Percentiles rank a stretch among this genome's conserved stretches.
phyloP scores from a whole-genome alignment of 2,888 invertebrate genomes.

The Xylota sylvarum region DNA sequence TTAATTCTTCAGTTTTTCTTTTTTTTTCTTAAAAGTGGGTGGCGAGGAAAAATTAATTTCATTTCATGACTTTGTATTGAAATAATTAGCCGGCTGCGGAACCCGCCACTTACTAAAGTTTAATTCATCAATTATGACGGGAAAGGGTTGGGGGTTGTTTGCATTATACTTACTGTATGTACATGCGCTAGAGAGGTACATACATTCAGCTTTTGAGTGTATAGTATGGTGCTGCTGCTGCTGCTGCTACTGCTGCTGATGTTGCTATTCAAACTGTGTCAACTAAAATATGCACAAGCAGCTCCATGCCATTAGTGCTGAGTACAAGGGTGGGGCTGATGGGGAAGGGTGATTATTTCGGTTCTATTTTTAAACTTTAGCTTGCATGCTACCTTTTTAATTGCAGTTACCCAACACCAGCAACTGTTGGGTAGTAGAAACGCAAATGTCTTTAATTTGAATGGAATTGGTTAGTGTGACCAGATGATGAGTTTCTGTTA shows the following conservation, averaged over 20 bases:
- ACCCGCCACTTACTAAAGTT: slow-evolving; percentile 22
- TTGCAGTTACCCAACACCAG: slow-evolving; percentile 16
- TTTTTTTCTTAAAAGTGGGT: slow-evolving; percentile 14
- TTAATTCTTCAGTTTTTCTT: slow-evolving; percentile 1
- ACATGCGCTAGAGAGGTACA: no score
- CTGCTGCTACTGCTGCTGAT: neutral
- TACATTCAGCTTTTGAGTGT: neutral
- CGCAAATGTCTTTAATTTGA: no score
- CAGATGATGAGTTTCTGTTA: no score
- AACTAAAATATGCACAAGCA: neutral
- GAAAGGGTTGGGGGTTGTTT: neutral
- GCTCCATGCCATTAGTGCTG: neutral
- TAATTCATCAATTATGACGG: slow-evolving; percentile 55
- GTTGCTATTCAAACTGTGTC: slow-evolving; percentile 4
- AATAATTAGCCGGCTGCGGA: slow-evolving; percentile 51
- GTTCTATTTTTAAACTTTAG: neutral
- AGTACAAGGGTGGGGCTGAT: neutral
- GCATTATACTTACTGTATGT: neutral
- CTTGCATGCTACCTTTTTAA: slow-evolving; percentile 16
- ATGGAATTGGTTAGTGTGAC: no score
- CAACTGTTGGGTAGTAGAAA: neutral
- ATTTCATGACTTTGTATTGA: slow-evolving; percentile 45
- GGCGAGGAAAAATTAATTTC: slow-evolving; percentile 42
- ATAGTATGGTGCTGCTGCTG: no score
- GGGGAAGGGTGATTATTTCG: slow-evolving; percentile 8